Evolutionary conservation across 2,113 vertebrate species (phyloP), one percentile per base, ranked within the genome.

Genomic region (Sylvia atricapilla): DNA sequence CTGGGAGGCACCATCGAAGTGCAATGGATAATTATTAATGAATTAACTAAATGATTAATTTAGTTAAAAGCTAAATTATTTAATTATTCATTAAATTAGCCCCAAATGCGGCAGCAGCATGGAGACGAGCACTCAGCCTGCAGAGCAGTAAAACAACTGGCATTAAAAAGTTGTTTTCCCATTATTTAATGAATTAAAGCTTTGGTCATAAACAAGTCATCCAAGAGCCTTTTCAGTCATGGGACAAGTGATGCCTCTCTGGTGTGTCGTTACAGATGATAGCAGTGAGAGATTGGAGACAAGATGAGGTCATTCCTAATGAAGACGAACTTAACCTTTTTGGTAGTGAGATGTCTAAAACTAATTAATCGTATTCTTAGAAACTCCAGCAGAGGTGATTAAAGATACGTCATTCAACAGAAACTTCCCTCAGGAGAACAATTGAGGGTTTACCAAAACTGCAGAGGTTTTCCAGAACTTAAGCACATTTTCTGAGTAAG

Each of bases 11-110:
- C 82, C 74, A 66, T 43, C 56, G 64, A 92, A 95, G 76, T 78
- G 87, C 76, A 96, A 58, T 80, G 55, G 85, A 92, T 75, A 91
- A 96, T 96, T 93, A 91, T 96, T 96, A 97, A 97, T 96, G 88
- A 96, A 97, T 94, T 94, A 97, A 90, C 89, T 92, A 91, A 95
- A 95, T 95, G 95, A 95, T 96, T 95, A 96, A 93, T 96, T 97
- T 91, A 92, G 94, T 95, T 93, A 96, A 96, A 95, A 96, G 95
- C 93, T 60, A 46, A 91, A 96, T 96, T 94, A 92, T 96, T 97
- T 96, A 97, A 97, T 97, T 96, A 97, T 96, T 97, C 95, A 97
- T 94, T 91, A 95, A 87, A 90, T 94, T 95, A 96, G 73, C 94
- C 85, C 86, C 85, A 85, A 85, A 94, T 70, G 85, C 84, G 37